A percentile compares a stretch with the other conserved stretches of the same genome.
These are phyloP conservation scores for Nothoprocta perdicaria DNA, from an alignment of 2,113 vertebrate species.

Conservation along the genomic window DNA sequence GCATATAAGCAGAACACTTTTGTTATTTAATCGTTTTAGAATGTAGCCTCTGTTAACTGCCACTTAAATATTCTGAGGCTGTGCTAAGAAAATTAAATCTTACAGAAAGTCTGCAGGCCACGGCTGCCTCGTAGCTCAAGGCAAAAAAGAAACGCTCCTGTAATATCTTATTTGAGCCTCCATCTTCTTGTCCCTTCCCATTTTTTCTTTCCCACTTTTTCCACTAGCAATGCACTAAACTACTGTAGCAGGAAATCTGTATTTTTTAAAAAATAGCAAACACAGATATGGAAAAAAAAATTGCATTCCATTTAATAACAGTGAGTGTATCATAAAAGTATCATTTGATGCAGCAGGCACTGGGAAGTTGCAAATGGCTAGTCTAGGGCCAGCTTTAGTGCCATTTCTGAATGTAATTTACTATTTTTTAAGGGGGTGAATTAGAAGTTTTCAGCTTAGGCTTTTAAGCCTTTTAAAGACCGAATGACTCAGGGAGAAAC, in stretches of 20 bases:
- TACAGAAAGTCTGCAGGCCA: neutral
- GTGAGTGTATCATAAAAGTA: neutral
- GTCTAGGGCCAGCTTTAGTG: neutral
- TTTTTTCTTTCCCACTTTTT: neutral
- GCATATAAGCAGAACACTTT: neutral
- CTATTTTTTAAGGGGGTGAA: neutral
- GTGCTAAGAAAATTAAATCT: slow-evolving; percentile 1
- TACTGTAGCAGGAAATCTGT: neutral
- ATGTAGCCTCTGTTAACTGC: neutral
- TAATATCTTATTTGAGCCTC: neutral
- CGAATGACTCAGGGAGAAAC: neutral
- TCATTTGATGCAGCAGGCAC: neutral
- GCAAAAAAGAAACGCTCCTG: neutral
- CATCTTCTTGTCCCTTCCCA: neutral
- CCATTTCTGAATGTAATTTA: neutral
- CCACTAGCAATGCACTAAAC: neutral
- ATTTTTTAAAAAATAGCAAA: neutral
- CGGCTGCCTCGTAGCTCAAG: neutral
- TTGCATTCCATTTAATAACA: neutral
- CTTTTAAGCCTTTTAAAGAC: neutral
- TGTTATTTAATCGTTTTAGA: neutral
- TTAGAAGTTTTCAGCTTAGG: neutral
- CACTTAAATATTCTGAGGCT: slow-evolving; percentile 6
- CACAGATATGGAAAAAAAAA: neutral
- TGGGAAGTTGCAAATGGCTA: neutral